These are phyloP conservation scores for Phragmatobia fuliginosa DNA, from an alignment of 2,888 invertebrate species.

Conservation along the genomic window DNA sequence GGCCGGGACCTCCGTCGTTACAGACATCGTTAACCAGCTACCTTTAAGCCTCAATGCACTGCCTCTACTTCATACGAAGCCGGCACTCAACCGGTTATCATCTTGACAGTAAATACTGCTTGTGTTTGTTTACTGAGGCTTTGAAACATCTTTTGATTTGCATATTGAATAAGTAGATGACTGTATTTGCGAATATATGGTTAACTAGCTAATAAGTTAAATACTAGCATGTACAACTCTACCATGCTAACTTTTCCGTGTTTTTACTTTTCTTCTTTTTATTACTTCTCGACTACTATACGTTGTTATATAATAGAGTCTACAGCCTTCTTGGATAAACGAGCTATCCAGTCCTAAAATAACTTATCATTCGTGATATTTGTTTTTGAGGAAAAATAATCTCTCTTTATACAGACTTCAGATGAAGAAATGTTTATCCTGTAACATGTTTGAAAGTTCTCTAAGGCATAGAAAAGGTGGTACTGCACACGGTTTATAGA, in stretches of 20 bases:
- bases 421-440: too few species aligned
- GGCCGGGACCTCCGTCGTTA: constrained; percentile 58
- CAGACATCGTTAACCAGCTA: constrained; percentile 52
- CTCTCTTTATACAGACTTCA: background rate
- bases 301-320: too few species aligned
- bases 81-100: constrained; percentile 21
- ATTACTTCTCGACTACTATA: too few species aligned
- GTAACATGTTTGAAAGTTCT: background rate
- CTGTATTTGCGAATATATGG: background rate
- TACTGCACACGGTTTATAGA: background rate
- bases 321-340: too few species aligned
- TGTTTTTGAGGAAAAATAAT: background rate
- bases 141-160: background rate
- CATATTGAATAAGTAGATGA: background rate
- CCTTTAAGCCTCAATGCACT: constrained; percentile 26
- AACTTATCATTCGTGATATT: too few species aligned
- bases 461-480: background rate
- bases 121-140: constrained; percentile 9
- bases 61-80: constrained; percentile 13
- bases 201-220: background rate
- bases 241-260: too few species aligned
- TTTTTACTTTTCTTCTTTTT: too few species aligned
- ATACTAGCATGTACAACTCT: too few species aligned
- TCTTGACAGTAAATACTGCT: constrained; percentile 5
- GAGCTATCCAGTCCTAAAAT: too few species aligned